Conservation (phyloP, 30 jellyfish, hydroid and myxozoan species). For the Sanderia malayensis region DNA sequence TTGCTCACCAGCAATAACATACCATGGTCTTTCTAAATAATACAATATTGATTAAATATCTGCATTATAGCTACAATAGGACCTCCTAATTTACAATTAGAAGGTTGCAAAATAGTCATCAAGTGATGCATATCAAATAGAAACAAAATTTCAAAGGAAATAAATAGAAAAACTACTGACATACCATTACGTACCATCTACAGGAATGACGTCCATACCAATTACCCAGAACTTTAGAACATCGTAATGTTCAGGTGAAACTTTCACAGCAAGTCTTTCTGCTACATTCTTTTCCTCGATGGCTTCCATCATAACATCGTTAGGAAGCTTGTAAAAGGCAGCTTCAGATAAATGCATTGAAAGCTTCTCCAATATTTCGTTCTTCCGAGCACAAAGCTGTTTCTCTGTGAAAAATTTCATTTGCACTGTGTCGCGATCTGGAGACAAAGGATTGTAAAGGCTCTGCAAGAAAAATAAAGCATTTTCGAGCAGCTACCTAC, state of each 20-base stretch:
- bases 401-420: conserved; percentile 44
- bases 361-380: conserved; percentile 7
- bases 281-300: conserved; percentile 57
- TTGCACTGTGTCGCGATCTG: conserved; percentile 74
- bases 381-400: conserved; percentile 41
- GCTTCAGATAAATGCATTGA: conserved; percentile 39
- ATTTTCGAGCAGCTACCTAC: too few relatives aligned
- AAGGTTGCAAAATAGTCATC: too few relatives aligned
- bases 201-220: conserved; percentile 77
- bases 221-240: conserved; percentile 63
- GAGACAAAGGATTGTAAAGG: conserved; percentile 61
- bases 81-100: too few relatives aligned
- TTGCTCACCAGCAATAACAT: conserved; percentile 59
- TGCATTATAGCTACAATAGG: too few relatives aligned
- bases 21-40: conserved; percentile 62
- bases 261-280: conserved; percentile 43
- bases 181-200: conserved; percentile 41
- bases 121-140: too few relatives aligned
- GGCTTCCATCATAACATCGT: conserved; percentile 59
- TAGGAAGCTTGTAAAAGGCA: conserved; percentile 58
- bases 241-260: conserved; percentile 54
- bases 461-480: conserved; percentile 34
- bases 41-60: too few relatives aligned
- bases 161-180: too few relatives aligned
- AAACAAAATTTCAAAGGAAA: too few relatives aligned